These are phyloP conservation scores for Ceratothoa steindachneri DNA, from an alignment of 2,888 invertebrate species.

Conservation along the genomic window DNA sequence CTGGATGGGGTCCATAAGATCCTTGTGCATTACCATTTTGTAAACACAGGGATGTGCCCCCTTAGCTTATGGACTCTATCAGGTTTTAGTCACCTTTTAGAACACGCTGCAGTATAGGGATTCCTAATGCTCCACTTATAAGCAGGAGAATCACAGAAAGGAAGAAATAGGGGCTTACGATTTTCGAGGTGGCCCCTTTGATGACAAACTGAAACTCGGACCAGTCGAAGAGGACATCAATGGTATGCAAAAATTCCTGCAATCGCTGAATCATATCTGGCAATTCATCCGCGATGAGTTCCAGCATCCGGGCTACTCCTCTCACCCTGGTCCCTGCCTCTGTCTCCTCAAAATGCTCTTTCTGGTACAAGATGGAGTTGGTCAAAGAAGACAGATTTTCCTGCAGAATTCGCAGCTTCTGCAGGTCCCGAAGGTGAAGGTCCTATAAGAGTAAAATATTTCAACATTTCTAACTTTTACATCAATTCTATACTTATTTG, in stretches of 20 bases:
- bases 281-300: constrained; percentile 63
- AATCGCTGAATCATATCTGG: constrained; percentile 62
- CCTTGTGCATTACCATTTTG: too few relatives aligned
- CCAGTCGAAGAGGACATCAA: constrained; percentile 63
- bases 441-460: constrained; percentile 51
- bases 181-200: constrained; percentile 63
- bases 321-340: constrained; percentile 60
- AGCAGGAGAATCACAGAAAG: too few relatives aligned
- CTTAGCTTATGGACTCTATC: too few relatives aligned
- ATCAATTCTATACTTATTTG: too few relatives aligned
- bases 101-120: too few relatives aligned
- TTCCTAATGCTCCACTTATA: too few relatives aligned
- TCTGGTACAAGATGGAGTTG: constrained; percentile 59
- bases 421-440: constrained; percentile 59
- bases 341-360: constrained; percentile 62
- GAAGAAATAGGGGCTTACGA: constrained; percentile 59
- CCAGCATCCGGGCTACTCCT: constrained; percentile 62
- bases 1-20: too few relatives aligned
- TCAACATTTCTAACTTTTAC: background rate
- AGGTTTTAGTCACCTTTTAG: too few relatives aligned
- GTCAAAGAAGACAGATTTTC: constrained; percentile 59
- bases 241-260: constrained; percentile 62
- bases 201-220: constrained; percentile 63
- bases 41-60: too few relatives aligned
- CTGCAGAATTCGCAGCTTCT: constrained; percentile 59